Base-by-base conservation (phyloP, 2,797 vertebrate genomes). In the Aulostomus chinensis region DNA sequence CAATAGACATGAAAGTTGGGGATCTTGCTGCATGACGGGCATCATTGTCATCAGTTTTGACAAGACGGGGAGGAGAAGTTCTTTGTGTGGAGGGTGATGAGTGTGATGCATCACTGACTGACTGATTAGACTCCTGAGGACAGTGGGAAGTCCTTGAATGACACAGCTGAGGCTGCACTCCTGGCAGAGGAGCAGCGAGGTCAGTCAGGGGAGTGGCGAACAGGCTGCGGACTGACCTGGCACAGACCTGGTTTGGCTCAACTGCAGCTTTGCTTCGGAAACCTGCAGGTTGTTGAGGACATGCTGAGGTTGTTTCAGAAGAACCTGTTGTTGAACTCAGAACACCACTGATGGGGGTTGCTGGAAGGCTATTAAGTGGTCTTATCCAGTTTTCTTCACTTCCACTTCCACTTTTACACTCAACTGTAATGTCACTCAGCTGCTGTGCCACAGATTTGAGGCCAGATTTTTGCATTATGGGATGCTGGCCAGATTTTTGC, bases 171-270 rank as follows among this genome's bases (percentile, higher is more conserved):
- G 40, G 3, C 7, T 1, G 7, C 1, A 5, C 2, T 3, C 15
- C 5, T 4, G 46, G 36, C 2, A 5, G 14, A 10, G 49, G n/a
- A 29, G 48, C 15, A 5, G 52, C 2, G 1, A 43, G 17, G 29
- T 58, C 14, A 18, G 12, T 5, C 6, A 73, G 67, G 11, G 80
- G 74, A 1, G 57, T 16, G 5, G 69, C 59, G 40, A 86, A 88
- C 5, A 86, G 68, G 39, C 57, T 9, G 33, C 14, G 9, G 26
- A 81, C 82, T 6, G 73, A 22, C 1, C 11, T 36, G 31, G 29
- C 17, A 8, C 51, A 8, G 9, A 30, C 4, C 17, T 51, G 18
- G 3, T 4, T 26, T 1, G 48, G 21, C 46, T 43, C 28, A 38
- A 1, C 13, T 0, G 3, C 12, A 1, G 21, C 18, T 52, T 45